Evolutionary conservation across 2,797 vertebrate genomes (phyloP).

Genomic region (Hybognathus amarus): DNA sequence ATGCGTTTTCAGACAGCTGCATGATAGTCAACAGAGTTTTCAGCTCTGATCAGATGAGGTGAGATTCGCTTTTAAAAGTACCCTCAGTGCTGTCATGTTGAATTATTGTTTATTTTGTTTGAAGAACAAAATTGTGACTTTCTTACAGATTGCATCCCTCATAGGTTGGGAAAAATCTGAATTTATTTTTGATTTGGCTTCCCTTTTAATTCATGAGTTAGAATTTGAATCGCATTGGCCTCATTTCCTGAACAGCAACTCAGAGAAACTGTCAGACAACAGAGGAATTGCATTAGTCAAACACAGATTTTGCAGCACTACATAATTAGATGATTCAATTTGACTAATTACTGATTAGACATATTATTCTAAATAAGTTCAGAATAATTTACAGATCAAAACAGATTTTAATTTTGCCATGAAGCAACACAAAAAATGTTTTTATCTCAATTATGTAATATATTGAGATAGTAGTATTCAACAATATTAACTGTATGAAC

Average conservation of each 20-base stretch:
- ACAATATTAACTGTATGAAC: too few species aligned
- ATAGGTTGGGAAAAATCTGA: neutral
- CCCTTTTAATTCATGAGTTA: conserved; percentile 3
- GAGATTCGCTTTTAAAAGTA: conserved; percentile 13
- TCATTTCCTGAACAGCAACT: neutral
- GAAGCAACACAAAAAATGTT: neutral
- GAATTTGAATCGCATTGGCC: neutral
- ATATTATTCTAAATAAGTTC: neutral
- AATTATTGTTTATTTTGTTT: neutral
- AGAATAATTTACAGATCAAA: neutral
- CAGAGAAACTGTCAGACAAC: conserved; percentile 11
- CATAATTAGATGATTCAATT: conserved; percentile 14
- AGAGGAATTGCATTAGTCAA: neutral
- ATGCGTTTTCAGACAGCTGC: conserved; percentile 25
- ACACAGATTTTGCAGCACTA: neutral
- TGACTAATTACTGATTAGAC: neutral
- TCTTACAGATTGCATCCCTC: neutral
- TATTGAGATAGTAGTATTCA: neutral
- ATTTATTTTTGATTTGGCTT: neutral
- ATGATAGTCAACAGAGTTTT: conserved; percentile 25
- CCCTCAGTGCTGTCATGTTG: neutral
- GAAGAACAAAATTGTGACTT: neutral
- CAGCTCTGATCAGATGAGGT: neutral
- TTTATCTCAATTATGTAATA: neutral
- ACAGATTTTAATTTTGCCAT: neutral